Percentiles rank a stretch among this genome's conserved stretches.
phyloP scores from a whole-genome alignment of 2,797 vertebrate species.

The Staurois parvus region DNA sequence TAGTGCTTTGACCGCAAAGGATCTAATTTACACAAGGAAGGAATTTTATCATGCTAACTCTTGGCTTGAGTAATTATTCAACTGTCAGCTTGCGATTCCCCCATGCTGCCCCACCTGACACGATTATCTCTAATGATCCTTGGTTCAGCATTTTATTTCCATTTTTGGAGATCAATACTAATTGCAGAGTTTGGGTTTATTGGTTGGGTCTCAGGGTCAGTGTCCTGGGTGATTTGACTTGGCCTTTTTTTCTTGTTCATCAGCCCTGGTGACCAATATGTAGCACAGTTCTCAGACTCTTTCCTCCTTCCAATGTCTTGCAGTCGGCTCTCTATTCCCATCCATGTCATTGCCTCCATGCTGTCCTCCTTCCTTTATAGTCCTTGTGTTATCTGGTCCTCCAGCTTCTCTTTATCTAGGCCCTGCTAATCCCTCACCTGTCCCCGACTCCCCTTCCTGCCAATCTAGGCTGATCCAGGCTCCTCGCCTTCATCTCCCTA shows the following conservation, averaged over 20 bases:
- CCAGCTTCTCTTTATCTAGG: neutral
- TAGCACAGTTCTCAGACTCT: neutral
- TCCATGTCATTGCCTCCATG: neutral
- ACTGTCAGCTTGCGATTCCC: too few relatives aligned
- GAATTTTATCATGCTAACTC: too few relatives aligned
- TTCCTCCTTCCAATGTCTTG: neutral
- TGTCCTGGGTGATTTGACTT: neutral
- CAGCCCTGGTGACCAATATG: neutral
- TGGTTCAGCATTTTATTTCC: too few relatives aligned
- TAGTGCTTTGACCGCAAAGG: too few relatives aligned
- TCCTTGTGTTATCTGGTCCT: neutral
- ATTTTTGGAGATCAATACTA: too few relatives aligned
- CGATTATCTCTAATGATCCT: too few relatives aligned
- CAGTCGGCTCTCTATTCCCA: neutral
- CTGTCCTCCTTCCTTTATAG: neutral
- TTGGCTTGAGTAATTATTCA: too few relatives aligned
- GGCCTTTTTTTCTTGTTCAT: neutral
- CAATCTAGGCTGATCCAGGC: neutral
- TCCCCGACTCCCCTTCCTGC: neutral
- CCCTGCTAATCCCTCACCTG: slow-evolving; percentile 1
- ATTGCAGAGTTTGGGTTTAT: neutral
- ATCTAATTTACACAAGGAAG: too few relatives aligned
- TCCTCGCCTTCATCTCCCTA: slow-evolving; percentile 21
- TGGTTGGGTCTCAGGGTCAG: neutral
- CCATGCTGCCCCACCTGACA: too few relatives aligned